Evolutionary conservation across 2,888 invertebrate species (phyloP).

Genomic region (Nesidiocoris tenuis): DNA sequence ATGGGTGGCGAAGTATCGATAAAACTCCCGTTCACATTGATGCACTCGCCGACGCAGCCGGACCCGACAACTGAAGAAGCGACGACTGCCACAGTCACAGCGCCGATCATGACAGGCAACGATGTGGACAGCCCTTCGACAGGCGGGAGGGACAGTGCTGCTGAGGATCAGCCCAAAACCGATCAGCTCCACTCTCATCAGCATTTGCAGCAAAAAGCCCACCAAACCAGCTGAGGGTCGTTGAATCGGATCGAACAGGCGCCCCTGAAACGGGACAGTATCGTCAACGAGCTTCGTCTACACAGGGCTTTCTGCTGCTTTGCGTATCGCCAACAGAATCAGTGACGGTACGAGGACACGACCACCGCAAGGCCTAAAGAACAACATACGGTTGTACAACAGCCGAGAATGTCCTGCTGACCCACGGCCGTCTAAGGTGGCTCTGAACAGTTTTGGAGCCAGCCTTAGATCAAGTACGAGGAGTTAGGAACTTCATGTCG

Average conservation of each 20-base stretch:
- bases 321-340: conserved; percentile 44
- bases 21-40: conserved; percentile 76
- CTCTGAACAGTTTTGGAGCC: too few relatives aligned
- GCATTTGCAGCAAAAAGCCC: conserved; percentile 27
- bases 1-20: conserved; percentile 79
- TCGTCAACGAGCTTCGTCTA: conserved; percentile 47
- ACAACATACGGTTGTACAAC: not conserved
- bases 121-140: conserved; percentile 19
- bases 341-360: conserved; percentile 44
- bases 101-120: conserved; percentile 21
- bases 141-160: conserved; percentile 16
- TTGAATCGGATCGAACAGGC: conserved; percentile 42
- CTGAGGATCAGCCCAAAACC: conserved; percentile 5
- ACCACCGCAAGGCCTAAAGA: conserved; percentile 7
- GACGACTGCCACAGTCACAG: conserved; percentile 38
- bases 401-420: conserved; percentile 31
- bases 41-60: conserved; percentile 69
- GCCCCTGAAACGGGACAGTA: conserved; percentile 45
- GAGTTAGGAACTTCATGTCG: too few relatives aligned
- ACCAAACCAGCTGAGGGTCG: conserved; percentile 44
- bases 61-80: conserved; percentile 53
- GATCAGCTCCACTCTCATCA: conserved; percentile 29
- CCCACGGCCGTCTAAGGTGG: conserved; percentile 31
- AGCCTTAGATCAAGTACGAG: too few relatives aligned
- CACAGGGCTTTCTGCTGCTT: conserved; percentile 50